These are phyloP conservation scores for western clawed frog (Xenopus tropicalis) DNA, from an alignment of 2,113 vertebrate species.

Conservation along the genomic window UCB_Xtro_10.0 CM004450.2:6605001-6605500, in stretches of 20 bases:
- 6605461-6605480: not conserved
- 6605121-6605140: no score
- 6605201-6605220: constrained; percentile 27
- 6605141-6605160: no score
- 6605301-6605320: constrained; percentile 29
- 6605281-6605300: constrained; percentile 26
- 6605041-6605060: no score
- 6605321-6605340: not conserved
- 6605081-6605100: no score
- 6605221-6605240: constrained; percentile 46
- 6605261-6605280: constrained; percentile 46
- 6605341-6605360: constrained; percentile 3
- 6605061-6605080: no score
- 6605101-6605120: no score
- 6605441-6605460: not conserved
- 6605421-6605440: not conserved
- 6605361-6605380: not conserved
- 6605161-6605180: no score
- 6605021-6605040: no score
- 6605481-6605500: not conserved
- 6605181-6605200: no score
- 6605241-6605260: constrained; percentile 51
- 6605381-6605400: constrained; percentile 25
- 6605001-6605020: no score
- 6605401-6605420: not conserved